These are phyloP conservation scores for Trichogramma dendrolimi DNA, from an alignment of 2,888 invertebrate species.

Conservation along the genomic window DNA sequence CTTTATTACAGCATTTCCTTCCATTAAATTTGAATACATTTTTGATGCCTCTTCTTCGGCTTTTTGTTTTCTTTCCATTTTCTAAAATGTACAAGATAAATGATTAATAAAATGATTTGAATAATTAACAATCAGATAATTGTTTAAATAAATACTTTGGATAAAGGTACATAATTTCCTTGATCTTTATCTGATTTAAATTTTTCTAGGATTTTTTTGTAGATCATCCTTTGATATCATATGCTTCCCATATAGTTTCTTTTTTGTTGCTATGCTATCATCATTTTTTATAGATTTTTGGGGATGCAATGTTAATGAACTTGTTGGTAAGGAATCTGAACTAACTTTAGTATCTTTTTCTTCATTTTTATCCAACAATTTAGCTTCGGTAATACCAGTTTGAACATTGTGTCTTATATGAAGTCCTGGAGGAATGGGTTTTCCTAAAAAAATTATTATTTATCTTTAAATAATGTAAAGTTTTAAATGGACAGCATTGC, in stretches of 20 bases:
- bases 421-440: slow-evolving; percentile 68
- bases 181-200: slow-evolving; percentile 37
- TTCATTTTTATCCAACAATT: slow-evolving; percentile 57
- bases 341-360: slow-evolving; percentile 31
- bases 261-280: slow-evolving; percentile 43
- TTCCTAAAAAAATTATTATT: slow-evolving; percentile 54
- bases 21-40: slow-evolving; percentile 63
- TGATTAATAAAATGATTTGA: slow-evolving; percentile 5
- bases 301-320: slow-evolving; percentile 42
- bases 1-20: slow-evolving; percentile 61
- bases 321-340: slow-evolving; percentile 25
- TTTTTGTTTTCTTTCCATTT: slow-evolving; percentile 12
- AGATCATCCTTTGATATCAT: slow-evolving; percentile 42
- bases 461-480: slow-evolving; percentile 5
- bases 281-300: slow-evolving; percentile 35
- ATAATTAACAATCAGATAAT: neutral
- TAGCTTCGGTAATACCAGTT: slow-evolving; percentile 72
- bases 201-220: slow-evolving; percentile 43
- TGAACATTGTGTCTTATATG: slow-evolving; percentile 73
- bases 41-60: slow-evolving; percentile 54
- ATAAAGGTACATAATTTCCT: slow-evolving; percentile 27
- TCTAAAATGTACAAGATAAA: neutral
- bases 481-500: neutral
- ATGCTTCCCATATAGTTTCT: slow-evolving; percentile 38
- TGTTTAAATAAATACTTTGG: slow-evolving; percentile 29